Evolutionary conservation across 2,888 invertebrate species (phyloP), one percentile per base, ranked within the genome.

Genomic region (Neoscelio sp.): DNA sequence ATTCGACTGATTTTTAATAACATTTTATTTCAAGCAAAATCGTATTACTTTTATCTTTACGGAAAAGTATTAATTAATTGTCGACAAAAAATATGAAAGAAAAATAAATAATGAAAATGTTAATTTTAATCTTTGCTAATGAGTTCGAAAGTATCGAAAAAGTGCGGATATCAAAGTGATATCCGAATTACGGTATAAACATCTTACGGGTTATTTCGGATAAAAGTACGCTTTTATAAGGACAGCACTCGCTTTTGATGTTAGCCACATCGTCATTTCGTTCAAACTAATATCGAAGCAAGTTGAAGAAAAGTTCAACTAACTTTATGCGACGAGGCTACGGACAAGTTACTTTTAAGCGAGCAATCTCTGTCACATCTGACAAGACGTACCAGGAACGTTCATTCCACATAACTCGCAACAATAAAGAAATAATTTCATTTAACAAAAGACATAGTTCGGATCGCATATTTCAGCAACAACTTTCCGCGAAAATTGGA

Each of bases 281-380:
- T 42, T 67, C 40, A 74, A 79, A 79, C 75, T 79, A 75, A 79
- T 79, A 75, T 79, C 62, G 71, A 71, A 68, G 64, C 64, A 60
- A 75, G 60, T 71, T 65, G 46, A 13, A 75, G 62, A 65, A 75
- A 79, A 79, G 75, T 79, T 79, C 15, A 13, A 50, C 46, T 60
- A 78, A 78, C 65, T 75, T 79, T 64, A 73, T 62, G 62, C 54
- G 73, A 67, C 67, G 44, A 46, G 20, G 44, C 71, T 40, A 35
- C 62, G 54, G 40, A 48, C 60, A 67, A 79, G 67, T 67, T 75
- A 75, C 60, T 76, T 67, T 67, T 70, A 78, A 70, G 62, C 64
- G 46, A 30, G 38, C 68, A 78, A 67, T 74, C 73, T 78, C 44
- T 68, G 73, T 74, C 73, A 78, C 58, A 62, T 78, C 71, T 71